Conservation (phyloP, 2,113 vertebrate species). For the Dendropsophus ebraccatus region DNA sequence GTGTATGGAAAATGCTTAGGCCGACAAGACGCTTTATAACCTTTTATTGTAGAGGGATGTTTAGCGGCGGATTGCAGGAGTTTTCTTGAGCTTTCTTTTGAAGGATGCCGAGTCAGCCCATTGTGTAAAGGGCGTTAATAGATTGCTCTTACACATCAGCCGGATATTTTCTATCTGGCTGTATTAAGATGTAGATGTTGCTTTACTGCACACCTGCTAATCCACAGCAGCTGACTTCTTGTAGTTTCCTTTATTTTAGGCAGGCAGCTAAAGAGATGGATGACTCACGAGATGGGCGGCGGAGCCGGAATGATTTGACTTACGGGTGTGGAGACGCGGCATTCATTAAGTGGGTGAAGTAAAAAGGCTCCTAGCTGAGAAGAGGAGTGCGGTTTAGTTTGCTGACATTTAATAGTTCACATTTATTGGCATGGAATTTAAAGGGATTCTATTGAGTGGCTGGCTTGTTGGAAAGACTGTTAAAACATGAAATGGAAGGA, state of each 20-base stretch:
- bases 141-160: conserved; percentile 12
- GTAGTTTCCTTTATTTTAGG: conserved; percentile 14
- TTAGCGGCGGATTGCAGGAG: neutral
- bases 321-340: neutral
- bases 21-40: conserved; percentile 32
- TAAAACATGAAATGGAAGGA: neutral
- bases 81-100: too few species aligned
- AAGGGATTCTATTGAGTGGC: neutral
- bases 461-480: neutral
- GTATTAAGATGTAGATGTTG: neutral
- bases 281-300: conserved; percentile 23
- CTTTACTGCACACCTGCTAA: conserved; percentile 32
- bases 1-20: conserved; percentile 30
- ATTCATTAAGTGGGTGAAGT: neutral
- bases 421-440: neutral
- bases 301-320: conserved; percentile 6
- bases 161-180: conserved; percentile 17
- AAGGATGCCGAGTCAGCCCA: conserved; percentile 38
- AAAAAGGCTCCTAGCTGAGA: neutral
- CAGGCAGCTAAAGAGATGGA: neutral
- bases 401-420: neutral
- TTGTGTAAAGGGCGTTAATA: conserved; percentile 16
- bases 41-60: neutral
- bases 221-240: neutral
- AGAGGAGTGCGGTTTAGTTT: neutral